Percentiles rank a stretch among this genome's conserved stretches.
Conservation (phyloP, 2,888 invertebrate species). For the Serripes groenlandicus region DNA sequence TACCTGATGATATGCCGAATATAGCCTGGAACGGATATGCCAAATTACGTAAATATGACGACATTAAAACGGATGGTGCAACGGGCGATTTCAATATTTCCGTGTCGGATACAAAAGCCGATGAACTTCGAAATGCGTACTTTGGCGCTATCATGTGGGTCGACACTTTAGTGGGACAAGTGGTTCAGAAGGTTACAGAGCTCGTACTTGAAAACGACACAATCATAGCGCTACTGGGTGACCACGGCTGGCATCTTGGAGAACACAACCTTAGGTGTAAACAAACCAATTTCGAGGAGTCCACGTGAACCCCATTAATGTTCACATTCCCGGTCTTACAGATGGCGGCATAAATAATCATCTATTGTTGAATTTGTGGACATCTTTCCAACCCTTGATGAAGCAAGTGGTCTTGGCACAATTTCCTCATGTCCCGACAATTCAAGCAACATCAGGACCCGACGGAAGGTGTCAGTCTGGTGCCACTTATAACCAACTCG, state of each 20-base stretch:
- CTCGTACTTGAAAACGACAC: slow-evolving; percentile 8
- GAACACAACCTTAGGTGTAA: slow-evolving; percentile 1
- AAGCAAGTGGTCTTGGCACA: background rate
- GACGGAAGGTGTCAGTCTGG: background rate
- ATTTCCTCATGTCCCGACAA: slow-evolving; percentile 1
- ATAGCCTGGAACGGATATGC: slow-evolving; percentile 1
- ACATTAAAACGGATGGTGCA: background rate
- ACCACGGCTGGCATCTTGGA: slow-evolving; percentile 6
- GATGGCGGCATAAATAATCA: background rate
- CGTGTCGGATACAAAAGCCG: background rate
- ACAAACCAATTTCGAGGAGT: slow-evolving; percentile 17
- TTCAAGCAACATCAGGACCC: background rate
- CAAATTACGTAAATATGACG: slow-evolving; percentile 4
- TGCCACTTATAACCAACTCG: background rate
- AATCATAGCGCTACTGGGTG: slow-evolving; percentile 1
- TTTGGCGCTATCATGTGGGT: slow-evolving; percentile 2
- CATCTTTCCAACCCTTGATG: slow-evolving; percentile 1
- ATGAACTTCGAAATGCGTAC: slow-evolving; percentile 12
- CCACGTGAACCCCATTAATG: slow-evolving; percentile 15
- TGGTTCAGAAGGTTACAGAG: background rate
- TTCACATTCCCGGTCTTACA: slow-evolving; percentile 4
- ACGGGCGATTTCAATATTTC: background rate
- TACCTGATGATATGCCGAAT: background rate
- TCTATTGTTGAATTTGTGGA: slow-evolving; percentile 9
- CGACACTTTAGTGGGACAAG: background rate